Percentiles rank a stretch among this genome's conserved stretches.
Conservation (phyloP, 1,140 invertebrate genomes). For the Temnothorax longispinosus region DNA sequence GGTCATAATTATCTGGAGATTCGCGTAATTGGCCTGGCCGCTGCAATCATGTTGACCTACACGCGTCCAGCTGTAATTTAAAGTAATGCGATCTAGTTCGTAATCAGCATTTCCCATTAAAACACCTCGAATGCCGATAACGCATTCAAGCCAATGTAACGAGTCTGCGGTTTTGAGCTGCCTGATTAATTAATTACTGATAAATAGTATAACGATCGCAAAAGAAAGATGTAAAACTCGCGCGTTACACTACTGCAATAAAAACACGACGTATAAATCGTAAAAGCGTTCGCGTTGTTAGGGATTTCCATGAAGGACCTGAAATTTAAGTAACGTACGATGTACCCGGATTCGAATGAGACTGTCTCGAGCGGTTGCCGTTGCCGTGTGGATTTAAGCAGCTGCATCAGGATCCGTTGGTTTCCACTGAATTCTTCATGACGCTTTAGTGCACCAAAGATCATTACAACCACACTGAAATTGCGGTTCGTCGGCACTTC, state of each 20-base stretch:
- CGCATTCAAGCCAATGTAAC: not conserved
- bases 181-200: conserved; percentile 48
- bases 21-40: conserved; percentile 69
- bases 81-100: conserved; percentile 67
- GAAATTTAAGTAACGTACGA: conserved; percentile 68
- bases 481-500: not conserved
- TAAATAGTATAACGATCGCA: not conserved
- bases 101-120: conserved; percentile 68
- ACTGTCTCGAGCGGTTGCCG: conserved; percentile 3
- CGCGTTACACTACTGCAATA: not conserved
- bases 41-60: conserved; percentile 41
- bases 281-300: not conserved
- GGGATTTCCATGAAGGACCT: conserved; percentile 44
- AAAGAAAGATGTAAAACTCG: conserved; percentile 12
- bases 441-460: conserved; percentile 47
- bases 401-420: conserved; percentile 22
- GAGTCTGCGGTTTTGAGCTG: conserved; percentile 24
- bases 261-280: conserved; percentile 12
- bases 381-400: conserved; percentile 31
- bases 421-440: conserved; percentile 54
- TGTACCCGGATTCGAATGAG: conserved; percentile 31
- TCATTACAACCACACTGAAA: conserved; percentile 10
- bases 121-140: conserved; percentile 36
- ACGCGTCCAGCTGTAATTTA: conserved; percentile 63
- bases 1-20: conserved; percentile 69